A percentile compares a stretch with the other conserved stretches of the same genome.
Conservation (phyloP, 2,797 vertebrate genomes). For the Etheostoma perlongum region DNA sequence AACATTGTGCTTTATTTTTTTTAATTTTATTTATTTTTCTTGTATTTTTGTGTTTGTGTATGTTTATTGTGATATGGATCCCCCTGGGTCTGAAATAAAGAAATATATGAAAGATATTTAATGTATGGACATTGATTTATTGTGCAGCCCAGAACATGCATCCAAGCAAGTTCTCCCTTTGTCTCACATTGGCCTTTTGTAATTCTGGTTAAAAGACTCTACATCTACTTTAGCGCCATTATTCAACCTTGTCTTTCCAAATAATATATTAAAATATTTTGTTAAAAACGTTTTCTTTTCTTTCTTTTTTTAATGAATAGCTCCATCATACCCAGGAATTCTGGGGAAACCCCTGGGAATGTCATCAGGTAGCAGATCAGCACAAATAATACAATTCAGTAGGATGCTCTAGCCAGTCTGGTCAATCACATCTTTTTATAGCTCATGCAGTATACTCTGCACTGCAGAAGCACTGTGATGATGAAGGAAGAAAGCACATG, state of each 20-base stretch:
- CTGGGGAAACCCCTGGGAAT: conserved; percentile 20
- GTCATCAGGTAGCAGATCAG: conserved; percentile 15
- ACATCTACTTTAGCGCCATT: background rate
- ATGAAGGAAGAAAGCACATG: conserved; percentile 11
- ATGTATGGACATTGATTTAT: no score
- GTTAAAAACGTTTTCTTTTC: background rate
- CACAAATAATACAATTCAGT: conserved; percentile 38
- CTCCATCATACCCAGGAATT: background rate
- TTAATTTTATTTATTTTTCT: no score
- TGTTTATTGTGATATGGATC: no score
- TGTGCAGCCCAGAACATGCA: no score
- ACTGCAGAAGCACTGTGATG: conserved; percentile 34
- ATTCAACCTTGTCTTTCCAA: background rate
- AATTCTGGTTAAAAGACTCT: no score
- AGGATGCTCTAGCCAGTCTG: conserved; percentile 26
- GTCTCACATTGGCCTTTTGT: no score
- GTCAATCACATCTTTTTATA: conserved; percentile 68
- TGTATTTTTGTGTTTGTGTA: no score
- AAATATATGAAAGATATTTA: no score
- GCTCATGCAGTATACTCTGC: conserved; percentile 38
- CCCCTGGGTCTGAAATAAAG: no score
- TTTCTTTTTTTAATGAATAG: background rate
- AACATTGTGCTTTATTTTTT: no score
- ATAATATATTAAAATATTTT: background rate
- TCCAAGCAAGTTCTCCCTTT: no score